Evolutionary conservation across 2,113 vertebrate species (phyloP), one percentile per base, ranked within the genome.

Genomic region (Microcebus tavaratra): DNA sequence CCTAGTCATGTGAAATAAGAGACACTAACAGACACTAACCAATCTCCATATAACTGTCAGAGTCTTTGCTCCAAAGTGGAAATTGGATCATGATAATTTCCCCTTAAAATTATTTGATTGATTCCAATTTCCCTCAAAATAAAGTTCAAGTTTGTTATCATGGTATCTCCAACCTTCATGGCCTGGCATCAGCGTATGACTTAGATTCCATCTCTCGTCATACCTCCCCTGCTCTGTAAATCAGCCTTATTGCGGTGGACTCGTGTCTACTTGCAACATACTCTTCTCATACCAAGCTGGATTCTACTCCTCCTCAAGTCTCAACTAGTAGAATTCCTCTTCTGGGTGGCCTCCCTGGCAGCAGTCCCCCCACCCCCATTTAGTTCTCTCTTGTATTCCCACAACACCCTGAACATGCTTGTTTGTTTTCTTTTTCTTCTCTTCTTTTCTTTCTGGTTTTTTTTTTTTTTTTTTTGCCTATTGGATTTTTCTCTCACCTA

Each of bases 301-400:
- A 55, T 53, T 53, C 27, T 34, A 31, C 11, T 21, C 13, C 8
- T n/a, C 7, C 82, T 67, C 39, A 79, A 5, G 42, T 31, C 20
- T 91, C 20, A 73, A 0, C 29, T 25, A 27, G 39, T n/a, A 63
- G 9, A 34, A 8, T 27, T 39, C n/a, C 82, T 8, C 11, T 42
- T 45, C 11, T 42, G 31, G 17, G 1, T 0, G 9, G 3, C 1
- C 42, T 18, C 80, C 13, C 31, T n/a, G 29, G 53, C 36, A 68
- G n/a, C 1, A 29, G 5, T 45, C 7, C 3, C 12, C 3, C 12
- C 53, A 55, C 34, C 3, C 1, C 2, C 2, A 0, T 11, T 53
- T 59, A 5, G 11, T 53, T 75, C 6, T 17, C 6, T 48, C 0
- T 5, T 9, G 1, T 48, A 5, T 55, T 75, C 2, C 4, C 20